Base-by-base conservation (phyloP, 30 jellyfish, hydroid and myxozoan species). In the Pseudorhiza aurosa region DNA sequence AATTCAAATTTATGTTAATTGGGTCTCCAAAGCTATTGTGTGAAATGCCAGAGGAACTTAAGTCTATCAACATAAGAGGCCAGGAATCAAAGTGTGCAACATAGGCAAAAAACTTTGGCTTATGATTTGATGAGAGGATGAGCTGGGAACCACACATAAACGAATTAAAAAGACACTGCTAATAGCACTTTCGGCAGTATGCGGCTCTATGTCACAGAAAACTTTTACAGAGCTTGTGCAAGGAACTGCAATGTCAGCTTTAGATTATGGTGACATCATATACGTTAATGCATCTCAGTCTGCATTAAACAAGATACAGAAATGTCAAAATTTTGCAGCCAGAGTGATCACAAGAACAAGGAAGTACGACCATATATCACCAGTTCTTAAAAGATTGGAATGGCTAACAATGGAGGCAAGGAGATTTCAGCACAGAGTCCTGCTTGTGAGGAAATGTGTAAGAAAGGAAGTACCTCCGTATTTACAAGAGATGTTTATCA, bases 341-440 rank as follows among this genome's bases (percentile, higher is more conserved):
- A 45, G 85, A 22, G 85, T 51, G 72, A 72, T 72, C 85, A 72
- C 85, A 72, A 50, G 85, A 72, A 72, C 85, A 47, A 72, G 58
- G 85, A 72, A 72, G 49, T 49, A 72, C 36, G 77, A 72, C 59
- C 83, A 69, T 47, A 69, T 69, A 69, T 44, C 83, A 36, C 83
- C 83, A 69, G 71, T 65, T 65, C 81, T 65, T 11, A 65, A 33
- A 68, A 65, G 81, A 65, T 40, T 65, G 64, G 81, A 65, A 65
- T 65, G 81, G 81, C 81, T 68, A 65, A 65, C 60, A 65, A 65
- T 65, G 81, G 81, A 65, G 36, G 81, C 81, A 58, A 9, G 74
- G 45, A 58, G 74, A 58, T 58, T 58, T 24, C 74, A 58, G 74
- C 58, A 64, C 77, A 64, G 77, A 64, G 58, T 64, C 77, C 29